Conservation (phyloP, 2,888 invertebrate genomes). For the Apotomis betuletana region DNA sequence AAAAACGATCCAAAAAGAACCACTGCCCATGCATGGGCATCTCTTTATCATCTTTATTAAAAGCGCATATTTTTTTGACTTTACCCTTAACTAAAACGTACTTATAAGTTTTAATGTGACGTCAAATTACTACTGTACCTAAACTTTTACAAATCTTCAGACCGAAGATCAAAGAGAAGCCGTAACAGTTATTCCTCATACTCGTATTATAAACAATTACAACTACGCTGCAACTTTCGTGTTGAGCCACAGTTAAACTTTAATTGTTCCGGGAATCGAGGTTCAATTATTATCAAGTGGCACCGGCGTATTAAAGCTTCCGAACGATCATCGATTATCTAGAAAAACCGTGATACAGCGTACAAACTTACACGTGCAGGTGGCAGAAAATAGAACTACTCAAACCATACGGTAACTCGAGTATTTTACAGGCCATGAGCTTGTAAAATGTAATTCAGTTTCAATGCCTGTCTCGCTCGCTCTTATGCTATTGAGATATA, state of each 20-base stretch:
- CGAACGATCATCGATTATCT: conserved; percentile 69
- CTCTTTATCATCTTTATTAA: too few species aligned
- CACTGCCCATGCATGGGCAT: too few species aligned
- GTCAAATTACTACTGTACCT: not conserved
- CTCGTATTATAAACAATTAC: conserved; percentile 35
- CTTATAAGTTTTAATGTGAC: too few species aligned
- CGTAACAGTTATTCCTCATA: conserved; percentile 17
- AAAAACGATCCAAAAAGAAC: too few species aligned
- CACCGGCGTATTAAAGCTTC: conserved; percentile 70
- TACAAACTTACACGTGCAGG: conserved; percentile 38
- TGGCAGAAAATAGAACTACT: not conserved
- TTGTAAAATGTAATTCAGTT: too few species aligned
- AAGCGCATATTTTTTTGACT: too few species aligned
- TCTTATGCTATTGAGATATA: too few species aligned
- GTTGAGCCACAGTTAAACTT: conserved; percentile 53
- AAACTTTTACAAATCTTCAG: not conserved
- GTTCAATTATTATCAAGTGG: conserved; percentile 64
- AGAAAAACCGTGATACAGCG: conserved; percentile 73
- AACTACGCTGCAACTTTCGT: conserved; percentile 48
- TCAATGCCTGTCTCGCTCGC: too few species aligned
- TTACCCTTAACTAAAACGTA: too few species aligned
- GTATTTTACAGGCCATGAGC: not conserved
- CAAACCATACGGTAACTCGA: not conserved
- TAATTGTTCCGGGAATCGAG: conserved; percentile 49
- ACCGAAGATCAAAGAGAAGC: conserved; percentile 22